Evolutionary conservation across 1,140 invertebrate species (phyloP), one percentile per base, ranked within the genome.

Genomic region (Andrena cerasifolii): DNA sequence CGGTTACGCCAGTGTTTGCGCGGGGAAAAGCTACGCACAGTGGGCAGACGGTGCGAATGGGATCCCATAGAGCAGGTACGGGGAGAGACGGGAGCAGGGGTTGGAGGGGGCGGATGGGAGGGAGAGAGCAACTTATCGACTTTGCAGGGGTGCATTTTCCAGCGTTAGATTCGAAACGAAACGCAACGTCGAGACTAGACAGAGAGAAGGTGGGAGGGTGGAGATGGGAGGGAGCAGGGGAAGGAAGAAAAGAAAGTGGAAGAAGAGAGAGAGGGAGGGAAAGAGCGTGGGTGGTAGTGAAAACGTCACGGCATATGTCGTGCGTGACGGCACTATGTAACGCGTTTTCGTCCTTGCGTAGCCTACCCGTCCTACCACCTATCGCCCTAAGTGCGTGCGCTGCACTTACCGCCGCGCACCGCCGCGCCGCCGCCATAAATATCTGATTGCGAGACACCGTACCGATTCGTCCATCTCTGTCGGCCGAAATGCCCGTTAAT

Each of bases 281-380:
- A 40, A 24, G n/a, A 62, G 53, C 59, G 53, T 21, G 47, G 61
- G 45, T 45, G 76, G 54, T 45, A 18, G 59, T 26, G 24, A 56
- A 77, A 70, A 84, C 78, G 84, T 86, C 89, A 90, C 87, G 88
- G 79, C 83, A 89, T 85, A 83, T 90, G 80, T 86, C 89, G 89
- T 90, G 89, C 62, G 71, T 82, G 66, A 58, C 49, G 58, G 85
- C 82, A 87, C 81, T 90, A 88, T 83, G 83, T 90, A 89, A 89
- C 61, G 61, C 76, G 78, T 75, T 82, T 78, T 85, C 75, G 72
- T 85, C 83, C 76, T 83, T 78, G 56, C 85, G 59, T 82, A 78
- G 54, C 79, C 77, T 67, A 62, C 63, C n/a, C n/a, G n/a, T n/a
- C n/a, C n/a, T n/a, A n/a, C n/a, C n/a, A n/a, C n/a, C n/a, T n/a